These are phyloP conservation scores for Gasterosteus nipponicus DNA, from an alignment of 2,113 vertebrate genomes.

Conservation along the genomic window DNA sequence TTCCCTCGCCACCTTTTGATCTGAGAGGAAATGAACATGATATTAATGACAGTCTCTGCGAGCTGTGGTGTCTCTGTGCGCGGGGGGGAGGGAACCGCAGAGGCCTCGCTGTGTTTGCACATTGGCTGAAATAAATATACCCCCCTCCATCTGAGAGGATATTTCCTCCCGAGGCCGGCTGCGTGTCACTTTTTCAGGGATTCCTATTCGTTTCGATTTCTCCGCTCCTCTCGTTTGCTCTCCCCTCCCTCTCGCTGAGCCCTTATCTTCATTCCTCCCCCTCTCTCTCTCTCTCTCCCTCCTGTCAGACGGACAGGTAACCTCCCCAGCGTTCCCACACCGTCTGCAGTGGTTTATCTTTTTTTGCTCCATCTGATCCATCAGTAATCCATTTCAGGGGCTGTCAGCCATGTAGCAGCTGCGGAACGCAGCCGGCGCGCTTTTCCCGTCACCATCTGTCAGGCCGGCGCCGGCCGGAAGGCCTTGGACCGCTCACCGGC, in stretches of 20 bases:
- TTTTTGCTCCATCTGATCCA: constrained; percentile 64
- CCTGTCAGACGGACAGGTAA: constrained; percentile 42
- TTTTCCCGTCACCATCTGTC: constrained; percentile 62
- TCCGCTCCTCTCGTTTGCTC: constrained; percentile 9
- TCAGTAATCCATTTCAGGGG: constrained; percentile 65
- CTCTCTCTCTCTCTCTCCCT: constrained; percentile 1
- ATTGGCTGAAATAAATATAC: background rate
- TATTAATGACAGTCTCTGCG: constrained; percentile 23
- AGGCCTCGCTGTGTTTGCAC: background rate
- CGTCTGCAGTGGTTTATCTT: constrained; percentile 48
- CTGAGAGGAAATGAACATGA: constrained; percentile 38
- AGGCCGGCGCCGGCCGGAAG: constrained; percentile 31
- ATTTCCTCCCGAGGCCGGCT: constrained; percentile 11
- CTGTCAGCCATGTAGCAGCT: constrained; percentile 42
- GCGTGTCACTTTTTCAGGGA: constrained; percentile 42
- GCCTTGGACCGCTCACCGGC: background rate
- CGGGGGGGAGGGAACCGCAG: background rate
- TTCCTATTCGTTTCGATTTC: constrained; percentile 30
- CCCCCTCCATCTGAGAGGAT: constrained; percentile 1
- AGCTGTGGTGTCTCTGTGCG: background rate
- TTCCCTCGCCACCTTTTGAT: constrained; percentile 34
- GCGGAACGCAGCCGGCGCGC: constrained; percentile 23
- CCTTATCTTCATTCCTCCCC: constrained; percentile 31
- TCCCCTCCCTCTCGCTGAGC: constrained; percentile 13
- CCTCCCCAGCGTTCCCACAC: background rate